Evolutionary conservation across 2,888 invertebrate species (phyloP).

Genomic region (Gastracanthus pulcherrimus): DNA sequence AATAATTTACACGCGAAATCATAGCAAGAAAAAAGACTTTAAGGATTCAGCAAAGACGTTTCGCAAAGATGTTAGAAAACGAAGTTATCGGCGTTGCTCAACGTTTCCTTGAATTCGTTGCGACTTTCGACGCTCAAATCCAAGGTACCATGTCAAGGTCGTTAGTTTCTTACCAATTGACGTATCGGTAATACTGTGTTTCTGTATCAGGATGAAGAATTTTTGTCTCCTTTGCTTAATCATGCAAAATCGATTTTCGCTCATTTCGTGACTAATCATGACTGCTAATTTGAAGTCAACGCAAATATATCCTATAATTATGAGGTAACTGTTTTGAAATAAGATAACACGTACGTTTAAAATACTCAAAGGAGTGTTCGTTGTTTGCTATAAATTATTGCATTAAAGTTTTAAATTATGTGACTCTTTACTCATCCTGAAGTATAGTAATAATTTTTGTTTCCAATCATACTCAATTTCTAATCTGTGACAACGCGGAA

Average conservation of each 20-base stretch:
- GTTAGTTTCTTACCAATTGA: slow-evolving; percentile 13
- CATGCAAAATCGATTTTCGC: neutral
- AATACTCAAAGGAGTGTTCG: too few relatives aligned
- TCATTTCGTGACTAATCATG: too few relatives aligned
- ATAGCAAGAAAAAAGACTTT: neutral
- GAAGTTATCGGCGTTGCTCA: slow-evolving; percentile 31
- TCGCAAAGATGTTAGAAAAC: slow-evolving; percentile 21
- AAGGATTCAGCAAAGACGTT: slow-evolving; percentile 7
- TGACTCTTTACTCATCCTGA: neutral
- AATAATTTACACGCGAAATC: neutral
- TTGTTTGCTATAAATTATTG: too few relatives aligned
- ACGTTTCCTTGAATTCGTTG: slow-evolving; percentile 49
- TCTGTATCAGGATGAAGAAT: neutral
- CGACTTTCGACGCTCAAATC: slow-evolving; percentile 32
- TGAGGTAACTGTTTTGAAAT: too few relatives aligned
- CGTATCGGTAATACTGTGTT: neutral
- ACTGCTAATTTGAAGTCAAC: too few relatives aligned
- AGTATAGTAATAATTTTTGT: neutral
- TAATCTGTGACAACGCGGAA: neutral
- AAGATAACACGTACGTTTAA: too few relatives aligned
- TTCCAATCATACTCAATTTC: neutral
- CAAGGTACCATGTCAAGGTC: slow-evolving; percentile 46
- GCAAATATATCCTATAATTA: too few relatives aligned
- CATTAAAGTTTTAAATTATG: too few relatives aligned
- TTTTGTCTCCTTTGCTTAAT: neutral